phyloP scores from a whole-genome alignment of 1,140 invertebrate species.

The Ridgeia piscesae region DNA sequence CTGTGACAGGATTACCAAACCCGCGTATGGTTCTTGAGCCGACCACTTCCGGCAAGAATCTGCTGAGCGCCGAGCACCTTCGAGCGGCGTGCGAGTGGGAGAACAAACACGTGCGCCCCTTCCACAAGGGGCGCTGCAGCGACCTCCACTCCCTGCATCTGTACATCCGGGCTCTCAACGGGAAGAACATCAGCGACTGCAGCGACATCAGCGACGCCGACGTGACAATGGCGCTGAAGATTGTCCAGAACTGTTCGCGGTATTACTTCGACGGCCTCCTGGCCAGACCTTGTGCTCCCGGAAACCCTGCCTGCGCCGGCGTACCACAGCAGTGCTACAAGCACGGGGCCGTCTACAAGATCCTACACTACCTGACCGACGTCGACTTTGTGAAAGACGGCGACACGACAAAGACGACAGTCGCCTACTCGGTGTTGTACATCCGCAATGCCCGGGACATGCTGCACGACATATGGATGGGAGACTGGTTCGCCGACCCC shows the following conservation, averaged over 20 bases:
- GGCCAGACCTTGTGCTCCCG: constrained; percentile 44
- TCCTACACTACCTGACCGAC: constrained; percentile 83
- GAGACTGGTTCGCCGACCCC: neutral
- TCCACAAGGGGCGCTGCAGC: neutral
- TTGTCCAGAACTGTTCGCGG: constrained; percentile 72
- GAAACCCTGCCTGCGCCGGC: constrained; percentile 60
- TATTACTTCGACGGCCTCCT: constrained; percentile 78
- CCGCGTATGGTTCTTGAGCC: neutral
- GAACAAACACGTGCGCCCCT: neutral
- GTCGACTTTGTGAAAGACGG: constrained; percentile 61
- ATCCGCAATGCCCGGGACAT: neutral
- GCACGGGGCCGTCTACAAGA: constrained; percentile 80
- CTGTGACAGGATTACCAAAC: neutral
- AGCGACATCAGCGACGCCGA: constrained; percentile 71
- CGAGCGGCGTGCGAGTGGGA: neutral
- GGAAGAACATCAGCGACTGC: constrained; percentile 66
- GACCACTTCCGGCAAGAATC: neutral
- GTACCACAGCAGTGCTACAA: constrained; percentile 75
- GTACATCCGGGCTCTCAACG: neutral
- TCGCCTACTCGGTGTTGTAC: neutral
- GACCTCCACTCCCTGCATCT: neutral
- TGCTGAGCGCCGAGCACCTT: neutral
- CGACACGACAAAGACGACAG: neutral
- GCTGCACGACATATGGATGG: neutral
- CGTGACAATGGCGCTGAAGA: constrained; percentile 66